Conservation (phyloP, 2,113 vertebrate species). For the Sapajus apella region DNA sequence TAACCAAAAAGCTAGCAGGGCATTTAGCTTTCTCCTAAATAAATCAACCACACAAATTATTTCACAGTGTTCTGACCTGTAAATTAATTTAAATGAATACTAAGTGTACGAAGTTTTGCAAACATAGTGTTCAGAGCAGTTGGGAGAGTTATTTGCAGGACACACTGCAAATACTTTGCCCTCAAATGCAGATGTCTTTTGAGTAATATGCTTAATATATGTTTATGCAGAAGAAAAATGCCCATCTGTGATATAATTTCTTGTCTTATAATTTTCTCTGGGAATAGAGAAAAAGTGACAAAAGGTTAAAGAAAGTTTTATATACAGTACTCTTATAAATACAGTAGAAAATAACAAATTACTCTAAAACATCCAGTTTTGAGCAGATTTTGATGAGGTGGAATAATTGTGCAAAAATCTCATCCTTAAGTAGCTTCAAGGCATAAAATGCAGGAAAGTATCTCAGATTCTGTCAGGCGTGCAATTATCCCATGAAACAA, state of each 20-base stretch:
- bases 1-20: background rate
- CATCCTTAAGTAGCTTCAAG: conserved; percentile 62
- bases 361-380: conserved; percentile 54
- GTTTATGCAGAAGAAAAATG: conserved; percentile 56
- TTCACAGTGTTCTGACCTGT: background rate
- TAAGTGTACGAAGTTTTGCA: background rate
- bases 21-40: background rate
- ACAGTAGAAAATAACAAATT: conserved; percentile 70
- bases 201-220: background rate
- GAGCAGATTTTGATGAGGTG: conserved; percentile 41
- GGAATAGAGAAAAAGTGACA: conserved; percentile 7
- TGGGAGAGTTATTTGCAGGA: conserved; percentile 29
- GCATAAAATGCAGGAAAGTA: conserved; percentile 67
- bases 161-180: background rate
- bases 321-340: conserved; percentile 60
- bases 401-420: conserved; percentile 63
- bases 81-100: conserved; percentile 27
- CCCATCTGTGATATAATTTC: conserved; percentile 69
- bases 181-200: background rate
- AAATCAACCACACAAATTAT: conserved; percentile 40
- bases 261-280: conserved; percentile 48
- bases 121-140: background rate
- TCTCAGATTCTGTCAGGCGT: conserved; percentile 19
- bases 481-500: conserved; percentile 69
- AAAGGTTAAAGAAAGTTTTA: conserved; percentile 44